These are phyloP conservation scores for Actinemys pallida DNA, from an alignment of 2,113 vertebrate species.

Conservation along the genomic window DNA sequence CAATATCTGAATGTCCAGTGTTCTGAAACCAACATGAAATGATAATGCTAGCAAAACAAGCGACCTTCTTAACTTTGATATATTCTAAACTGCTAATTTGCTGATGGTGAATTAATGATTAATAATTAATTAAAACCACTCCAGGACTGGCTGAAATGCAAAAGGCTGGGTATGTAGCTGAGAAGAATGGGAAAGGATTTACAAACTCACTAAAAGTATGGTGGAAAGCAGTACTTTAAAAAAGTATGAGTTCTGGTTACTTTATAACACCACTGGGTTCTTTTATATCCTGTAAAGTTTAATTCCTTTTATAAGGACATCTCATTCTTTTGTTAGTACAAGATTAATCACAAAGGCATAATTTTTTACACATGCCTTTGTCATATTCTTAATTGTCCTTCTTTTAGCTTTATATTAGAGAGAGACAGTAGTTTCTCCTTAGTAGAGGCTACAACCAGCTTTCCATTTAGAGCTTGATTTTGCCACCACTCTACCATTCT, in stretches of 20 bases:
- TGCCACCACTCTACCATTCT: background rate
- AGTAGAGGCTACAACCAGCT: background rate
- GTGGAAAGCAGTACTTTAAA: background rate
- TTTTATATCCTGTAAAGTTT: background rate
- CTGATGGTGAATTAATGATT: background rate
- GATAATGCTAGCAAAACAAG: slow-evolving; percentile 18
- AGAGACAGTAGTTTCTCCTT: background rate
- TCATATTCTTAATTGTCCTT: too few species aligned
- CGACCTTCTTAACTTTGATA: background rate
- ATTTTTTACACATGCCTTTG: background rate
- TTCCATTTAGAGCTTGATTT: background rate
- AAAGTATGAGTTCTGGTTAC: background rate
- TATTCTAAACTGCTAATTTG: slow-evolving; percentile 12
- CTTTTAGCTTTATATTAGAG: background rate
- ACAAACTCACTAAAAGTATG: background rate
- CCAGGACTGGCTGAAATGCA: background rate
- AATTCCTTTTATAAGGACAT: background rate
- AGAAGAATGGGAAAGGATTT: slow-evolving; percentile 9
- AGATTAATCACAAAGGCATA: background rate
- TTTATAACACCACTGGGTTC: background rate
- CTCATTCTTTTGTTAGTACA: background rate
- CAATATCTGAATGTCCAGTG: background rate
- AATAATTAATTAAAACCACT: slow-evolving; percentile 35
- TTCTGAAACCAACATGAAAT: slow-evolving; percentile 4
- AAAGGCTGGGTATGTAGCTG: slow-evolving; percentile 4